phyloP scores from a whole-genome alignment of 2,888 invertebrate species.

The Trichacis sp. region DNA sequence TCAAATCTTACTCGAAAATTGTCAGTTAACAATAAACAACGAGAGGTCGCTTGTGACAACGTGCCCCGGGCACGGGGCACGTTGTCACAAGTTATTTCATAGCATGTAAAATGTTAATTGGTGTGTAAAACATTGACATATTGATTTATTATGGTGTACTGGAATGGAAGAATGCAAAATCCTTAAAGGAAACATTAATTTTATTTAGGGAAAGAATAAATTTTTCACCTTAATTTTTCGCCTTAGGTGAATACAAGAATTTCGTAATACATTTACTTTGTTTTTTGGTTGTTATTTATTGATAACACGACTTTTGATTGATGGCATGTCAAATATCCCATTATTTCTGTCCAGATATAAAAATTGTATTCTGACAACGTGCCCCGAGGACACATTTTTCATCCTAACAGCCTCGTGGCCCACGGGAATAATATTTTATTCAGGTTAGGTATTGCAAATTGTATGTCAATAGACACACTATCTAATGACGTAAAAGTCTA shows the following conservation, averaged over 20 bases:
- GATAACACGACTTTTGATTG: neutral
- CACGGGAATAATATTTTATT: neutral
- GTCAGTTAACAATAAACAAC: neutral
- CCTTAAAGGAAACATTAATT: neutral
- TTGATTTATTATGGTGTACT: neutral
- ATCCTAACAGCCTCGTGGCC: neutral
- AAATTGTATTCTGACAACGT: neutral
- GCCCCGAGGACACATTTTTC: too few relatives aligned
- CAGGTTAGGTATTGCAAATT: neutral
- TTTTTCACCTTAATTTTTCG: neutral
- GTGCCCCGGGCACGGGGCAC: too few relatives aligned
- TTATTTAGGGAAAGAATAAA: neutral
- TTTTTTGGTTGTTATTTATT: neutral
- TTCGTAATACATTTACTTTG: neutral
- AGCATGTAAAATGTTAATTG: neutral
- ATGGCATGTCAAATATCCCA: neutral
- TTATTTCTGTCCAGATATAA: neutral
- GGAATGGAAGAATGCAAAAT: neutral
- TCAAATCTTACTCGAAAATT: too few relatives aligned
- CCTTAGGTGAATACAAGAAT: neutral
- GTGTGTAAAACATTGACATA: neutral
- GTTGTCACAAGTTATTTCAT: too few relatives aligned
- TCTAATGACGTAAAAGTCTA: neutral
- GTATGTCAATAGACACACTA: neutral
- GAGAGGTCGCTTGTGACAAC: neutral